These are phyloP conservation scores for Dendroctonus valens DNA, from an alignment of 1,140 invertebrate genomes.

Conservation along the genomic window DNA sequence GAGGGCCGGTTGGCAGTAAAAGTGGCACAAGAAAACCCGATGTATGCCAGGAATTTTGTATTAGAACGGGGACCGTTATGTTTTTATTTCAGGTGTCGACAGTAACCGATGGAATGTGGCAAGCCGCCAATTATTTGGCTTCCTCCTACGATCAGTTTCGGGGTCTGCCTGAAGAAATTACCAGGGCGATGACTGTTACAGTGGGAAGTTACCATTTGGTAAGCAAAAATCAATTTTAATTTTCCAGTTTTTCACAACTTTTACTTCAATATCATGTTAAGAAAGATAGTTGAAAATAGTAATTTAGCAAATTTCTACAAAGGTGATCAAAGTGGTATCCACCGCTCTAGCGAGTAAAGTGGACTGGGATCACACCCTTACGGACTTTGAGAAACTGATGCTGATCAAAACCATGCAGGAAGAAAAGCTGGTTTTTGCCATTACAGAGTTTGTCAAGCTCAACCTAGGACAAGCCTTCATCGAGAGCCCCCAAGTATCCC, in stretches of 20 bases:
- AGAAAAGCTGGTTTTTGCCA: conserved; percentile 78
- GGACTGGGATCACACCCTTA: conserved; percentile 63
- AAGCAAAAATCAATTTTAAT: conserved; percentile 25
- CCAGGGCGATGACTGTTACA: conserved; percentile 56
- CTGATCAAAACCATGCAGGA: conserved; percentile 75
- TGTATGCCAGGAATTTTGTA: conserved; percentile 9
- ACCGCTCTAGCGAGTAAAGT: conserved; percentile 48
- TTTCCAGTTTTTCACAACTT: neutral
- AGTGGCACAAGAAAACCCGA: conserved; percentile 36
- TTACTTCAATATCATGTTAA: no score
- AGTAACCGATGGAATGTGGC: conserved; percentile 64
- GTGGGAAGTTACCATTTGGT: conserved; percentile 62
- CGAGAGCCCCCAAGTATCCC: conserved; percentile 68
- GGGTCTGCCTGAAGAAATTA: conserved; percentile 55
- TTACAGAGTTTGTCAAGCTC: conserved; percentile 73
- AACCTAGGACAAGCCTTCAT: conserved; percentile 77
- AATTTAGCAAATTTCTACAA: no score
- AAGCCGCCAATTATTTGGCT: conserved; percentile 58
- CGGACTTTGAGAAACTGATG: conserved; percentile 78
- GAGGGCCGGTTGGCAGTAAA: conserved; percentile 61
- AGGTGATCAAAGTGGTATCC: conserved; percentile 58
- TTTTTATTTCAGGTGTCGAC: neutral
- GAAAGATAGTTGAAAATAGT: no score
- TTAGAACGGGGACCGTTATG: neutral
- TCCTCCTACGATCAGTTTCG: conserved; percentile 56